These are phyloP conservation scores for Stichopus horrens DNA, from an alignment of 53 echinoderm and acorn worm species.

Conservation along the genomic window DNA sequence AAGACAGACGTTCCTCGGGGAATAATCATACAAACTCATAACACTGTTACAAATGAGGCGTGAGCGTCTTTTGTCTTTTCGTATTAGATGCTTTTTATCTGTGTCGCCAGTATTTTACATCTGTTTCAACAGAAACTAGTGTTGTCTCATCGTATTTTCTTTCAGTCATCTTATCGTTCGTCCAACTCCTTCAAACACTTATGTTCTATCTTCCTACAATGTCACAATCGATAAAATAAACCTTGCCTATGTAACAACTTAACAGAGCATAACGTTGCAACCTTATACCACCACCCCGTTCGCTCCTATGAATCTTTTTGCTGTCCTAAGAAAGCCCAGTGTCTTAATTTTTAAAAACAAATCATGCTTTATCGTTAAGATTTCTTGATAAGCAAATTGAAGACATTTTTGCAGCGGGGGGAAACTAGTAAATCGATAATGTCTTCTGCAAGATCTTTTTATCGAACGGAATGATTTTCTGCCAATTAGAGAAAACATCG, in stretches of 20 bases:
- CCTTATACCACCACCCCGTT: not conserved
- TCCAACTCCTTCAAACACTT: not conserved
- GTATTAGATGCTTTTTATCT: not conserved
- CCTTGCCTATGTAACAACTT: not conserved
- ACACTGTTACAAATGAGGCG: not conserved
- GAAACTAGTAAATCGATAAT: slow-evolving; percentile 13
- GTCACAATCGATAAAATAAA: not conserved
- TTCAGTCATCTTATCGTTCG: not conserved
- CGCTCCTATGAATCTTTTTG: not conserved
- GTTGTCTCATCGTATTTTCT: not conserved
- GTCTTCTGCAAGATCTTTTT: not conserved
- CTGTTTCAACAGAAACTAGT: not conserved
- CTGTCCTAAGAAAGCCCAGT: not conserved
- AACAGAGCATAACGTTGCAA: not conserved
- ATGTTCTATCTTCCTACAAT: not conserved
- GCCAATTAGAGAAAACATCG: slow-evolving; percentile 22
- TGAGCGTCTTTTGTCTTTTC: not conserved
- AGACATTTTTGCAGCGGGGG: slow-evolving; percentile 9
- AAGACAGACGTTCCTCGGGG: not conserved
- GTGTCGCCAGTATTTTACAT: not conserved
- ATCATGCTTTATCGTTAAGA: slow-evolving; percentile 9
- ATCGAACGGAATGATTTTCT: slow-evolving; percentile 38
- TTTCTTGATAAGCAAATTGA: not conserved
- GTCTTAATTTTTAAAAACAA: not conserved
- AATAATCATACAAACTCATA: not conserved